Evolutionary conservation across 2,888 invertebrate genomes (phyloP), one percentile per base, ranked within the genome.

Genomic region (Athetis lepigone): DNA sequence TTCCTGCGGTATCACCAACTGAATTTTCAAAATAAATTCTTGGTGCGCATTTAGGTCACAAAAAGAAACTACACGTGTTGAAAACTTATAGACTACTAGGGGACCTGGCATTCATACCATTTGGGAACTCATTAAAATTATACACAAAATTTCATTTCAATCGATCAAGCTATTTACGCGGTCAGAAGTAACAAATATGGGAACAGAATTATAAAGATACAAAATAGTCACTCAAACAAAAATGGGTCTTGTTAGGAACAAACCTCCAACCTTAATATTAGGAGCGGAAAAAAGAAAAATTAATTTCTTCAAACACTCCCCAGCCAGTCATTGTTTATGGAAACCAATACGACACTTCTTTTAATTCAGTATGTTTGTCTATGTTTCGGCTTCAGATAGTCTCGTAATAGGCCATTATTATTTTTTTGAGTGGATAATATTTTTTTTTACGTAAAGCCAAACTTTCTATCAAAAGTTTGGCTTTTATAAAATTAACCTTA

Each of bases 261-360:
- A 51, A 58, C 64, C 60, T 5, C 7, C 45, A 13, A 64, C 56
- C 56, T 70, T 62, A 60, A 62, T 36, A 27, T 49, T 21, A 62
- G 54, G 47, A 42, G 36, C 37, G 63, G 57, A 29, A 66, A 58
- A 58, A 54, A 70, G 67, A 67, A 71, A 66, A 59, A 64, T 33
- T 59, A 68, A 74, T 75, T 71, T 65, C 56, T 70, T 66, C 43
- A 62, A 70, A 50, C 27, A 36, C 51, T 73, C 76, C 72, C 70
- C 13, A 42, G 49, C 57, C 36, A 11, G 16, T 21, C 51, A 61
- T 75, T 79, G 73, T 70, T 74, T 71, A 57, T 50, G 37, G 52
- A 62, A 78, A 67, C 62, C 45, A 45, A 29, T 49, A 39, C 36
- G 37, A 21, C 55, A 49, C 42, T 54, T 75, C 59, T 45, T 36